These are phyloP conservation scores for Leptosomus discolor DNA, from an alignment of 2,113 vertebrate species.

Conservation along the genomic window DNA sequence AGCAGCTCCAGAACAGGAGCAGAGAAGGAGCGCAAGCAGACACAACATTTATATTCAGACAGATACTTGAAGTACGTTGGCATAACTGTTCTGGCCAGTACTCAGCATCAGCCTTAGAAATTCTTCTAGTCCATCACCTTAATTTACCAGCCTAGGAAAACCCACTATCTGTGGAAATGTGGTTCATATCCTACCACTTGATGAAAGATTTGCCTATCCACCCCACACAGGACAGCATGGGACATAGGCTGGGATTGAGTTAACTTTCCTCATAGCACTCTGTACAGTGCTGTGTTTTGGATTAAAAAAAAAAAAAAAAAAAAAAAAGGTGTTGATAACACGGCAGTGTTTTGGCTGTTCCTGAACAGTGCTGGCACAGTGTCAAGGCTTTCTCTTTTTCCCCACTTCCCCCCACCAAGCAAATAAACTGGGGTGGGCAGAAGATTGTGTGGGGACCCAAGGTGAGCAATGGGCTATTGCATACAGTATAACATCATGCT, in stretches of 20 bases:
- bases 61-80: background rate
- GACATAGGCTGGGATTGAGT: background rate
- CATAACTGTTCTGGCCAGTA: background rate
- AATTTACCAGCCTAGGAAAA: background rate
- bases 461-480: background rate
- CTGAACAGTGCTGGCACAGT: background rate
- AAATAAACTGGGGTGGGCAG: background rate
- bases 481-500: background rate
- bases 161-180: background rate
- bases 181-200: background rate
- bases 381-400: background rate
- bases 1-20: background rate
- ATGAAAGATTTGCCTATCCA: background rate
- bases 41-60: background rate
- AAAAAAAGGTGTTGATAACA: background rate
- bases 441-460: background rate
- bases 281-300: background rate
- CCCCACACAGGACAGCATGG: rapidly evolving
- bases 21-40: background rate
- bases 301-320: background rate
- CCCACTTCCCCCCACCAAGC: background rate
- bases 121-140: background rate
- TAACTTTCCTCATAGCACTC: background rate
- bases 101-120: background rate
- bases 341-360: background rate